Percentiles rank a stretch among this genome's conserved stretches.
Conservation (phyloP, 2,797 vertebrate genomes). For the Linurgus olivaceus region DNA sequence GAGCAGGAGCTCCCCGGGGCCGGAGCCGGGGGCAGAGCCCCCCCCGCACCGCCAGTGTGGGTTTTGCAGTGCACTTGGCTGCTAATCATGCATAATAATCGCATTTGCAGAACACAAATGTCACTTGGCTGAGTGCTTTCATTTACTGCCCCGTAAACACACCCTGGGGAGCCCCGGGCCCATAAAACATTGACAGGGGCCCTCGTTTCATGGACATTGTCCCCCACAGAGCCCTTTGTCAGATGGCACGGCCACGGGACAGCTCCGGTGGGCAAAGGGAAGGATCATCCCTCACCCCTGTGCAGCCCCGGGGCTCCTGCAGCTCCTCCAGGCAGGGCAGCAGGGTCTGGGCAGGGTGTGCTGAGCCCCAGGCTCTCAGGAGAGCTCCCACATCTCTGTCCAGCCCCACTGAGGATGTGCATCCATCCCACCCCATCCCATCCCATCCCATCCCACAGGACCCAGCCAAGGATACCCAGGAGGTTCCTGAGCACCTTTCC, state of each 20-base stretch:
- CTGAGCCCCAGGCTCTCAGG: neutral
- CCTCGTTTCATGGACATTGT: neutral
- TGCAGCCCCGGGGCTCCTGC: neutral
- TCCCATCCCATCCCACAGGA: neutral
- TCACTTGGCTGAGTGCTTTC: slow-evolving; percentile 72
- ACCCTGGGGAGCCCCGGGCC: slow-evolving; percentile 45
- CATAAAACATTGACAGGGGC: slow-evolving; percentile 65
- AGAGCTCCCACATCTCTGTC: accelerated
- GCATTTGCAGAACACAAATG: slow-evolving; percentile 72
- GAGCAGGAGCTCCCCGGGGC: neutral
- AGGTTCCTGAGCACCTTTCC: neutral
- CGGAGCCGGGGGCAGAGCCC: neutral
- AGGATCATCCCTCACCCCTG: accelerated
- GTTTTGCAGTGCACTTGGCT: slow-evolving; percentile 67
- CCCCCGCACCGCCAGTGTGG: neutral
- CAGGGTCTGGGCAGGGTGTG: neutral
- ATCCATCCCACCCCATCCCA: too few relatives aligned
- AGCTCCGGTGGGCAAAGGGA: neutral
- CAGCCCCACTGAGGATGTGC: accelerated
- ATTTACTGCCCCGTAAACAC: slow-evolving; percentile 70
- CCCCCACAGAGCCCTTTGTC: neutral
- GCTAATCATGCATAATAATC: slow-evolving; percentile 74
- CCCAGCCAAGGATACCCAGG: neutral
- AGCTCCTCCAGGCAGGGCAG: neutral
- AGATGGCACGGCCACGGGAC: neutral